A percentile compares a stretch with the other conserved stretches of the same genome.
phyloP scores from a whole-genome alignment of 2,797 vertebrate genomes.

The Tapera naevia region DNA sequence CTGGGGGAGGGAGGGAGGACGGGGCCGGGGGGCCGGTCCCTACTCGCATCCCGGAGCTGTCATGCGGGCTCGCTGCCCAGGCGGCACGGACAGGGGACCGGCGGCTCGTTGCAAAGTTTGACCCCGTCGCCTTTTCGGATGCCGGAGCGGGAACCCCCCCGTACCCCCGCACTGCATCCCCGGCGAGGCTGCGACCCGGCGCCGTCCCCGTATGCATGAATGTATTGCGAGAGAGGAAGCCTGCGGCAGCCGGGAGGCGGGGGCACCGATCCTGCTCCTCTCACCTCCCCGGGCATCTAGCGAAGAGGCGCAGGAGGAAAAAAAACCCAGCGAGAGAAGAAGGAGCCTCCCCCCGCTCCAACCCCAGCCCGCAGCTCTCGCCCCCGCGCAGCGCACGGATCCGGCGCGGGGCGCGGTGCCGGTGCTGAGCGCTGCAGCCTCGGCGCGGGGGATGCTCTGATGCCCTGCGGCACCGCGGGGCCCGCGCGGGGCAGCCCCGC shows the following conservation, averaged over 20 bases:
- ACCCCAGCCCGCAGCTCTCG: not conserved
- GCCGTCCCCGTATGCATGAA: not conserved
- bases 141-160: not conserved
- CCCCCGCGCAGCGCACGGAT: conserved; percentile 5
- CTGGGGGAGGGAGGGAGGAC: conserved; percentile 1
- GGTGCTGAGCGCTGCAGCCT: conserved; percentile 2
- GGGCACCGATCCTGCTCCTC: conserved; percentile 22
- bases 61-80: too few species aligned
- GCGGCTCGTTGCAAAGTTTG: conserved; percentile 74
- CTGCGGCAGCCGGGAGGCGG: conserved; percentile 20
- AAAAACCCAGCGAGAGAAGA: not conserved
- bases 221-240: conserved; percentile 20
- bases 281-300: not conserved
- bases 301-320: not conserved
- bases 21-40: not conserved
- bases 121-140: conserved; percentile 77
- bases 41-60: too few species aligned
- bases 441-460: not conserved
- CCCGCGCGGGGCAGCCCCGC: not conserved
- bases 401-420: too few species aligned
- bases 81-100: too few species aligned
- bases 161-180: not conserved
- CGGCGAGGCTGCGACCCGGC: not conserved
- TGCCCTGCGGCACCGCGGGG: not conserved
- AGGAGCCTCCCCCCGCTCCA: not conserved